Evolutionary conservation across 2,797 vertebrate species (phyloP).

Genomic region (Carcharodon carcharias): DNA sequence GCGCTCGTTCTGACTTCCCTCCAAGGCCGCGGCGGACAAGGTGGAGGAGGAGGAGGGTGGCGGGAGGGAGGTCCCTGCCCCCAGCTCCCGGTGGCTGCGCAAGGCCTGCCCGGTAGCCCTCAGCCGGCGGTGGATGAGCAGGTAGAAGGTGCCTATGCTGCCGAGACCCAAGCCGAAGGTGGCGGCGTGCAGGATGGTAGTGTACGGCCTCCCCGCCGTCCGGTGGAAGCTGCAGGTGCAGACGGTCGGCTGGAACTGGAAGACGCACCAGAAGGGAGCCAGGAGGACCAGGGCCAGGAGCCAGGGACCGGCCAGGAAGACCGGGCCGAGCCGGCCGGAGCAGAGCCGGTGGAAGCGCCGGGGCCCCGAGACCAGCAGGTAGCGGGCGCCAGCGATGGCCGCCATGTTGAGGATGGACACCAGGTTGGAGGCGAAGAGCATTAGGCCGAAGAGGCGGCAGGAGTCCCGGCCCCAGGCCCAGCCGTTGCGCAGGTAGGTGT

Average conservation of each 20-base stretch:
- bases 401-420: constrained; percentile 80
- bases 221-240: constrained; percentile 87
- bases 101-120: constrained; percentile 58
- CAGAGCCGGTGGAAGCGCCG: constrained; percentile 63
- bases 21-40: too few relatives aligned
- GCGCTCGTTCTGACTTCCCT: too few relatives aligned
- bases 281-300: constrained; percentile 64
- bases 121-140: constrained; percentile 73
- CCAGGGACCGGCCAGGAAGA: constrained; percentile 64
- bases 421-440: constrained; percentile 76
- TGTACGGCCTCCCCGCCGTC: constrained; percentile 65
- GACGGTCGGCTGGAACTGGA: constrained; percentile 68
- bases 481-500: constrained; percentile 69
- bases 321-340: constrained; percentile 51
- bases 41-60: too few relatives aligned
- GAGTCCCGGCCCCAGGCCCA: constrained; percentile 66
- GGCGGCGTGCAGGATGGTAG: constrained; percentile 70
- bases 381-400: constrained; percentile 70
- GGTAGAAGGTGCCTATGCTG: constrained; percentile 72
- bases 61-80: too few relatives aligned
- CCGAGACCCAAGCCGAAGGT: constrained; percentile 74
- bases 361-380: constrained; percentile 67
- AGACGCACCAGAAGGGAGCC: constrained; percentile 69
- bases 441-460: constrained; percentile 69
- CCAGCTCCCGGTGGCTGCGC: constrained; percentile 37